Conservation (phyloP, 2,113 vertebrate species). For the Oncorhynchus keta region DNA sequence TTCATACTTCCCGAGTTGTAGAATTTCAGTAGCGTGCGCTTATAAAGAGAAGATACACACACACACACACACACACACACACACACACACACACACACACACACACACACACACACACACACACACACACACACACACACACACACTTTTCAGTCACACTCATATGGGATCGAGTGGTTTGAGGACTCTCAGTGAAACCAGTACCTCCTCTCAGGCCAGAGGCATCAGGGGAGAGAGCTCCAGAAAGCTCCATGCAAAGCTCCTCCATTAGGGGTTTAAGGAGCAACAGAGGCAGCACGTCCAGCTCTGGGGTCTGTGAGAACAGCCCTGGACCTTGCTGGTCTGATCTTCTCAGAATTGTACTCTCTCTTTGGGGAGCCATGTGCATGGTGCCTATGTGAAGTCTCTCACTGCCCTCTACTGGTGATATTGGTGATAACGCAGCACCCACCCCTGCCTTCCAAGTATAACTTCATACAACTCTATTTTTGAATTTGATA, state of each 20-base stretch:
- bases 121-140: too few species aligned
- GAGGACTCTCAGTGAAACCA: not conserved
- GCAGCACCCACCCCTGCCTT: too few species aligned
- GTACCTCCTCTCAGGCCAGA: not conserved
- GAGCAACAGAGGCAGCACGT: not conserved
- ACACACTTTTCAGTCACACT: not conserved
- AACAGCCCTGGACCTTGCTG: not conserved
- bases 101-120: too few species aligned
- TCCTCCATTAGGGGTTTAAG: not conserved
- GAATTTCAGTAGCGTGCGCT: not conserved
- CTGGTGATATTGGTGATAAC: slow-evolving; percentile 9
- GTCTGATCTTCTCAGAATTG: not conserved
- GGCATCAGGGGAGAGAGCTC: not conserved
- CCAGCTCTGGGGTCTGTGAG: not conserved
- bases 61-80: too few species aligned
- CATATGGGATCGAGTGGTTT: not conserved
- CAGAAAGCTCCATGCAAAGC: not conserved
- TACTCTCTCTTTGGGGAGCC: not conserved
- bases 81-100: too few species aligned
- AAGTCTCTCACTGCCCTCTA: slow-evolving; percentile 21
- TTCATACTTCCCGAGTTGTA: not conserved
- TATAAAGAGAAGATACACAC: not conserved
- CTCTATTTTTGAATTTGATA: not conserved
- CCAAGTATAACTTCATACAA: too few species aligned
- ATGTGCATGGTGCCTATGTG: not conserved